Base-by-base conservation (phyloP, 2,888 invertebrate genomes). In the Eristalinus aeneus region DNA sequence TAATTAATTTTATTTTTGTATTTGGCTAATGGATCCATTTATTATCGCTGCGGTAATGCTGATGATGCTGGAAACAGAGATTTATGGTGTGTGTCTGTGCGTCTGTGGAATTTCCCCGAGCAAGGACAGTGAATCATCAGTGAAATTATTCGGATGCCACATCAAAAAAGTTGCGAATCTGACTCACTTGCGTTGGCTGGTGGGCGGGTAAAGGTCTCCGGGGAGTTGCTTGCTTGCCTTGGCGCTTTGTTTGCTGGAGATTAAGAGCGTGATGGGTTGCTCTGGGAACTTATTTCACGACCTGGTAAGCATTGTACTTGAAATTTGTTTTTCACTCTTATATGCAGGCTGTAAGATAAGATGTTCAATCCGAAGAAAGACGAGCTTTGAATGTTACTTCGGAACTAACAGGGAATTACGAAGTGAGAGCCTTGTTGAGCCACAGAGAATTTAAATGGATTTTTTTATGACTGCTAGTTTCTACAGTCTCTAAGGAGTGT, bases 1-100 rank as follows among this genome's bases (percentile, higher is more conserved):
- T 86, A 86, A 82, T 86, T 86, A 86, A 86, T 86, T 86, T 86
- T 78, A 82, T 82, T 86, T 86, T 86, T 77, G 81, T 86, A 77
- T 77, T 81, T 82, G 74, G 69, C 74, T 86, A 86, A 86, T 86
- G 86, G 86, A 82, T 82, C 61, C 86, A 86, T 86, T 86, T 82
- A 82, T 82, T 86, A 82, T 86, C 74, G 69, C 77, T 86, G 86
- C 74, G 82, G 82, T 78, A 78, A 77, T 86, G 81, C 74, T 81
- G 86, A 86, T 86, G 82, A 82, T 77, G 82, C 86, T 86, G 74
- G 71, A 78, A 86, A 75, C 69, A 82, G 69, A 74, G 86, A 86
- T 86, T 86, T 86, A 86, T 86, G 27, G 27, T 27, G 27, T 27
- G 46, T 46, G 46, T 46, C 82, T 74, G 61, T 73, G 65, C 60